Conservation (phyloP, 2,888 invertebrate genomes). For the Drosophila nigricruria region DNA sequence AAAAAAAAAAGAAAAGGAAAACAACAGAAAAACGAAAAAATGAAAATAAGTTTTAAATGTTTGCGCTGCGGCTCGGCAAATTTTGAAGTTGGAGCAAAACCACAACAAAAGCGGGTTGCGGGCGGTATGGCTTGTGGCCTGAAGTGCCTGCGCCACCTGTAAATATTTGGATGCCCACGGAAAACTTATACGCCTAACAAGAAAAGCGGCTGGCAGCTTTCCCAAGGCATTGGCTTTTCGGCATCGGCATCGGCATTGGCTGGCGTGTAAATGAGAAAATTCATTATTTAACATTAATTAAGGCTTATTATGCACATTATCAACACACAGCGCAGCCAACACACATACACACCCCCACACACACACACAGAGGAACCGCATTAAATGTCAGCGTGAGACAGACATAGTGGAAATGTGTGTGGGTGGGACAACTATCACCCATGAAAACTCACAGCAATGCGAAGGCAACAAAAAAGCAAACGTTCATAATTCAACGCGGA, state of each 20-base stretch:
- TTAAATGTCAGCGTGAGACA: slow-evolving; percentile 64
- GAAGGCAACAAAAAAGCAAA: slow-evolving; percentile 36
- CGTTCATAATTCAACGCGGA: slow-evolving; percentile 63
- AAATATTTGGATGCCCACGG: slow-evolving; percentile 61
- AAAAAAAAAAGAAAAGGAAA: background rate
- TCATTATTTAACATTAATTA: slow-evolving; percentile 82
- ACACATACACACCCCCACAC: slow-evolving; percentile 21
- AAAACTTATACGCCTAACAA: slow-evolving; percentile 43
- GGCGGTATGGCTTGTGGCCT: slow-evolving; percentile 5
- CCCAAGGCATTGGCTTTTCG: slow-evolving; percentile 56
- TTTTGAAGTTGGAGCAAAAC: slow-evolving; percentile 37
- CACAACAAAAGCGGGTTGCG: slow-evolving; percentile 58
- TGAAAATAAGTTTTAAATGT: slow-evolving; percentile 56
- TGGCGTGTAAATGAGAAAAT: slow-evolving; percentile 77
- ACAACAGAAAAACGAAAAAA: background rate
- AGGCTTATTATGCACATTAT: slow-evolving; percentile 79
- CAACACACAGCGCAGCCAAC: slow-evolving; percentile 57
- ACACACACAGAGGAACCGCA: slow-evolving; percentile 45
- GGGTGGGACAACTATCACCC: slow-evolving; percentile 61
- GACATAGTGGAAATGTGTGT: slow-evolving; percentile 16
- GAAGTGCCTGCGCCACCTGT: slow-evolving; percentile 45
- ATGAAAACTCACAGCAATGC: slow-evolving; percentile 25
- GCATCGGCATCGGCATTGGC: slow-evolving; percentile 49
- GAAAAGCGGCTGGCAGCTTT: slow-evolving; percentile 44
- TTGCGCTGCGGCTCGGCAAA: slow-evolving; percentile 55